Conservation (phyloP, 2,797 vertebrate species). For the Sebastolobus alascanus region DNA sequence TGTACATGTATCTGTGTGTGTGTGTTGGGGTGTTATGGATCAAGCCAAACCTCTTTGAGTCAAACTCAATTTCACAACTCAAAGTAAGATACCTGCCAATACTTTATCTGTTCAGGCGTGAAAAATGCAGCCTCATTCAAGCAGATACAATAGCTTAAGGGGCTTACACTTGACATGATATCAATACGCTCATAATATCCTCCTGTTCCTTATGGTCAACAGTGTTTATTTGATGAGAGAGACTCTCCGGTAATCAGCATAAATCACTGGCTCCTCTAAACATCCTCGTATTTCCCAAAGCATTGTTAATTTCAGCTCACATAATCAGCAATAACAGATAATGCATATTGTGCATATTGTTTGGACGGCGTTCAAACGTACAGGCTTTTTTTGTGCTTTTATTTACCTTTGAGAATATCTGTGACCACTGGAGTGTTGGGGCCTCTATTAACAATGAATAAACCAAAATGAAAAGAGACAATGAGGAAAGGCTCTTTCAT, state of each 20-base stretch:
- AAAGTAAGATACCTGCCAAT: slow-evolving; percentile 48
- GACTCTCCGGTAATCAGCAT: slow-evolving; percentile 23
- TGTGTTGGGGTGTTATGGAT: neutral
- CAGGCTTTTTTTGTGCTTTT: neutral
- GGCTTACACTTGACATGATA: slow-evolving; percentile 44
- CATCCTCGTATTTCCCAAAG: slow-evolving; percentile 25
- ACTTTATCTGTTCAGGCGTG: slow-evolving; percentile 51
- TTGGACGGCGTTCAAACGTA: slow-evolving; percentile 18
- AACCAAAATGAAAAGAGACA: slow-evolving; percentile 72
- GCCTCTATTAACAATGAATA: slow-evolving; percentile 62
- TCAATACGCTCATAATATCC: slow-evolving; percentile 50
- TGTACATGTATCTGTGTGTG: neutral
- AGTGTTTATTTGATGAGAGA: slow-evolving; percentile 39
- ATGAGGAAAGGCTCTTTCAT: slow-evolving; percentile 73
- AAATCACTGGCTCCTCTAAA: slow-evolving; percentile 35
- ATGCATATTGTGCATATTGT: slow-evolving; percentile 22
- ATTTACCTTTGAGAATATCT: slow-evolving; percentile 52
- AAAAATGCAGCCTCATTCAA: slow-evolving; percentile 56
- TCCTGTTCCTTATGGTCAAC: slow-evolving; percentile 43
- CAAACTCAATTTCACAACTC: slow-evolving; percentile 44
- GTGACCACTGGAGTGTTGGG: slow-evolving; percentile 26
- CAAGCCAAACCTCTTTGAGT: slow-evolving; percentile 21
- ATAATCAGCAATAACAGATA: slow-evolving; percentile 19
- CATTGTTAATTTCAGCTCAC: slow-evolving; percentile 19
- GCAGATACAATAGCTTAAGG: slow-evolving; percentile 39